phyloP scores from a whole-genome alignment of 2,113 vertebrate genomes.

The Callospermophilus lateralis region DNA sequence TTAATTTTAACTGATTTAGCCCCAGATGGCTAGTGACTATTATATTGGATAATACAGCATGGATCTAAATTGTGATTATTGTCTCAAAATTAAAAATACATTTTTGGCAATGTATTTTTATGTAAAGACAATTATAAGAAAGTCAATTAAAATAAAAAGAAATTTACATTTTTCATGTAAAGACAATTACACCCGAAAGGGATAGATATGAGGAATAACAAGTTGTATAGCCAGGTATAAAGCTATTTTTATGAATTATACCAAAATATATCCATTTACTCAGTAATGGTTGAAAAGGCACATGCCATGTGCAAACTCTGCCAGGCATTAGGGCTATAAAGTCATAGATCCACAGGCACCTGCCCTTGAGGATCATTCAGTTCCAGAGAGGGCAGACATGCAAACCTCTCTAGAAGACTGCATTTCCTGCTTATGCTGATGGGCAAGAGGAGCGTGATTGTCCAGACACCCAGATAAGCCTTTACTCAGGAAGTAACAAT shows the following conservation, averaged over 20 bases:
- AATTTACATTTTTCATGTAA: not conserved
- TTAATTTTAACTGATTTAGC: slow-evolving; percentile 10
- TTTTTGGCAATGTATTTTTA: not conserved
- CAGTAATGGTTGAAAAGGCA: slow-evolving; percentile 22
- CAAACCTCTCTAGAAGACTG: not conserved
- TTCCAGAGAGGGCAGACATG: not conserved
- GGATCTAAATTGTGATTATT: not conserved
- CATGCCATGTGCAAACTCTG: not conserved
- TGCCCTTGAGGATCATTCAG: not conserved
- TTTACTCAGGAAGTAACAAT: not conserved
- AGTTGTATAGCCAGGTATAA: not conserved
- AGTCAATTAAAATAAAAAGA: too few relatives aligned
- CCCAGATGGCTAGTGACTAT: not conserved
- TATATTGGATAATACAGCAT: not conserved
- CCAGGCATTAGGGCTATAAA: not conserved
- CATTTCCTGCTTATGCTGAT: not conserved
- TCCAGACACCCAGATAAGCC: not conserved
- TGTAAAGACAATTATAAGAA: not conserved
- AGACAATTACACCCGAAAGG: not conserved
- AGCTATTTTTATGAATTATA: not conserved
- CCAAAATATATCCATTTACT: not conserved
- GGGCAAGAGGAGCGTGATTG: not conserved
- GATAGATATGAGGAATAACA: not conserved
- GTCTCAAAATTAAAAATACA: not conserved
- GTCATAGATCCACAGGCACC: not conserved